Evolutionary conservation across 2,113 vertebrate species (phyloP).

Genomic region (Globicephala melas): DNA sequence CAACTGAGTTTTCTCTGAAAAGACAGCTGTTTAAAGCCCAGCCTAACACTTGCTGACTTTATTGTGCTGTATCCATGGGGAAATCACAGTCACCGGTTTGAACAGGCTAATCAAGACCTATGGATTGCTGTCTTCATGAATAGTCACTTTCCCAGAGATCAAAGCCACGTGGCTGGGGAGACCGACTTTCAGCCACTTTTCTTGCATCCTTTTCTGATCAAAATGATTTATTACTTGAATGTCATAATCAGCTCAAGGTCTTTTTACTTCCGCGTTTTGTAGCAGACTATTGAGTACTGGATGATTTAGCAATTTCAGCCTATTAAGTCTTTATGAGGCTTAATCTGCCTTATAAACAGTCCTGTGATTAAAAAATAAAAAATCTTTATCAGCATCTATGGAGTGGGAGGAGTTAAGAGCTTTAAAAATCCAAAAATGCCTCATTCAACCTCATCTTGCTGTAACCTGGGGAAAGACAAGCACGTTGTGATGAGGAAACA

Average conservation of each 20-base stretch:
- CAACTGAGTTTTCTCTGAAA: constrained; percentile 53
- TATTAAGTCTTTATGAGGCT: background rate
- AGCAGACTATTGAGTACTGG: constrained; percentile 21
- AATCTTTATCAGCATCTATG: background rate
- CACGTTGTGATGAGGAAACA: background rate
- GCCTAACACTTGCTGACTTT: constrained; percentile 49
- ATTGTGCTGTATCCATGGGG: constrained; percentile 56
- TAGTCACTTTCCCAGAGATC: constrained; percentile 73
- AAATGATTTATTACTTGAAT: constrained; percentile 71
- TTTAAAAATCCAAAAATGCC: background rate
- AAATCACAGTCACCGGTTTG: constrained; percentile 56
- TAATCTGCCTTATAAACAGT: background rate
- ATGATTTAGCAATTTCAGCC: constrained; percentile 48
- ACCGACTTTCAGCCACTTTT: constrained; percentile 73
- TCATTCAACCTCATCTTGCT: background rate
- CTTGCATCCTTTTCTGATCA: constrained; percentile 69
- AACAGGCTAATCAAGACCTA: constrained; percentile 48
- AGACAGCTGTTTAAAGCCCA: constrained; percentile 44
- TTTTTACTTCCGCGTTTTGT: constrained; percentile 60
- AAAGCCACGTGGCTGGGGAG: constrained; percentile 67
- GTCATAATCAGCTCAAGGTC: constrained; percentile 33
- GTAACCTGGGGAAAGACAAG: background rate
- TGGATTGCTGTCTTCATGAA: constrained; percentile 69
- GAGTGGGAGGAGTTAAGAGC: background rate
- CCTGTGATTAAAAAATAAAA: background rate